Percentiles rank a stretch among this genome's conserved stretches.
Conservation (phyloP, 1,140 invertebrate genomes). For the Pteromalus puparum region DNA sequence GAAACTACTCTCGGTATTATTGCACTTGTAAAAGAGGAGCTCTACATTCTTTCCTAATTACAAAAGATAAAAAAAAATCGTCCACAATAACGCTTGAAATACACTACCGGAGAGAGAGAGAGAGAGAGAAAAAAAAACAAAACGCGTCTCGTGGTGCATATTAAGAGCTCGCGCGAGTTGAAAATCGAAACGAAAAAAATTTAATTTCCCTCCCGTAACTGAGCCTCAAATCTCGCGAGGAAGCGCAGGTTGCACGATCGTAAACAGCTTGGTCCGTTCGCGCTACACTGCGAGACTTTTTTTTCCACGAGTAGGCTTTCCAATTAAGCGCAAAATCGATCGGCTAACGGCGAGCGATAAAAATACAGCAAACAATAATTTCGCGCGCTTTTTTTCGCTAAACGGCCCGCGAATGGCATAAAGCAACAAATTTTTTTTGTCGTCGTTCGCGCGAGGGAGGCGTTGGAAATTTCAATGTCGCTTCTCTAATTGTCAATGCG, state of each 20-base stretch:
- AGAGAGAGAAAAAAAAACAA: no score
- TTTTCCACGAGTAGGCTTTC: constrained; percentile 58
- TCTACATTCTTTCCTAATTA: neutral
- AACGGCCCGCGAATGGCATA: neutral
- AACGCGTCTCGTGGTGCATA: neutral
- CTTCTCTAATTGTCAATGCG: constrained; percentile 1
- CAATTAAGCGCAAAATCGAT: constrained; percentile 71
- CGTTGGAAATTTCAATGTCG: no score
- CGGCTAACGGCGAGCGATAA: constrained; percentile 65
- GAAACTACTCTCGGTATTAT: neutral
- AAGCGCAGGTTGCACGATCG: constrained; percentile 71
- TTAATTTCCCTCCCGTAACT: constrained; percentile 46
- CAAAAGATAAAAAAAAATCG: neutral
- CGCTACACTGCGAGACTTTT: constrained; percentile 61
- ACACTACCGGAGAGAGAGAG: neutral
- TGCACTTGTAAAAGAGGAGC: neutral
- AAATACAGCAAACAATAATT: constrained; percentile 53
- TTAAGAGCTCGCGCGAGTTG: neutral
- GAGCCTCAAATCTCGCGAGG: neutral
- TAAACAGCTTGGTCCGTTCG: constrained; percentile 71
- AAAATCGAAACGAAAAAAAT: constrained; percentile 9
- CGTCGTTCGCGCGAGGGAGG: neutral
- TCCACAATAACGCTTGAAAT: neutral
- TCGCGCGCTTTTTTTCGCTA: neutral
- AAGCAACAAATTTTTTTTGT: constrained; percentile 33